Percentiles rank a stretch among this genome's conserved stretches.
These are phyloP conservation scores for Poecile montanus DNA, from an alignment of 2,797 vertebrate genomes.

Conservation along the genomic window DNA sequence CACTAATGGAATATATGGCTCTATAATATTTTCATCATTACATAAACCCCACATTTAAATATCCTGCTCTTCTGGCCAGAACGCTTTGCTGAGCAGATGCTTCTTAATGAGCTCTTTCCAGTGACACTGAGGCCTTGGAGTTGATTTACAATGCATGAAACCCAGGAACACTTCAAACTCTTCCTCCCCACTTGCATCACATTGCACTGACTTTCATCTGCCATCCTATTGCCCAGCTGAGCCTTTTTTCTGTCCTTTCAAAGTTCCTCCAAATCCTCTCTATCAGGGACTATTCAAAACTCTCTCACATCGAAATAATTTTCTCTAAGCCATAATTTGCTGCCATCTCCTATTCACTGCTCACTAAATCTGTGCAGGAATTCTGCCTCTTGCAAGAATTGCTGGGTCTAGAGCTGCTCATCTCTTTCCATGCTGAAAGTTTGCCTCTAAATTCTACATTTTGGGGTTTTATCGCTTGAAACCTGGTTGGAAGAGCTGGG, in stretches of 20 bases:
- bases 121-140: neutral
- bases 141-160: conserved; percentile 35
- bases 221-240: neutral
- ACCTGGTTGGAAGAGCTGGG: neutral
- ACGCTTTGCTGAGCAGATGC: conserved; percentile 6
- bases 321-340: neutral
- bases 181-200: neutral
- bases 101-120: conserved; percentile 31
- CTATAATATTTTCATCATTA: conserved; percentile 13
- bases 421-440: neutral
- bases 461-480: neutral
- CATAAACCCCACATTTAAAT: conserved; percentile 13
- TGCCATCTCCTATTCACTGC: neutral
- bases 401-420: neutral
- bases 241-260: neutral
- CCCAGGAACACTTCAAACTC: neutral
- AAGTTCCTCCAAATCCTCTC: conserved; percentile 4
- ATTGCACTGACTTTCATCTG: neutral
- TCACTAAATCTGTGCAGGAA: neutral
- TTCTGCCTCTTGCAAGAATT: neutral
- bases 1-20: neutral
- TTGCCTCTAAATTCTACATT: neutral
- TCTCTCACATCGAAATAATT: neutral
- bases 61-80: conserved; percentile 10
- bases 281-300: neutral